Conservation (phyloP, 2,888 invertebrate genomes). For the Callyntrura guangdongensis region DNA sequence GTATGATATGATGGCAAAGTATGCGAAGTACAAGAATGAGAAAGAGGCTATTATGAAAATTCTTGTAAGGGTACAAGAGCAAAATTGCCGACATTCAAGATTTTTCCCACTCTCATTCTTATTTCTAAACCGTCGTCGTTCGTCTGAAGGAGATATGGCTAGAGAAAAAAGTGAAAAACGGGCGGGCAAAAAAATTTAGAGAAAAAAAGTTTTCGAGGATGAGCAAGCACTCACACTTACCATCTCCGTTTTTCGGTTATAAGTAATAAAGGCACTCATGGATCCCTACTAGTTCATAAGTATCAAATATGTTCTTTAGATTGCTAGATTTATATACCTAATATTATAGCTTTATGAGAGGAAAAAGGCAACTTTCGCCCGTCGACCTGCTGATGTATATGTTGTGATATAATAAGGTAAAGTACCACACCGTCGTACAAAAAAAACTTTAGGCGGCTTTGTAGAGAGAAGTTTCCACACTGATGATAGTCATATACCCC, state of each 20-base stretch:
- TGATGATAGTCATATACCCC: conserved; percentile 69
- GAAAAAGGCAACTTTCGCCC: conserved; percentile 60
- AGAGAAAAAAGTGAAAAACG: conserved; percentile 68
- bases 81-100: conserved; percentile 64
- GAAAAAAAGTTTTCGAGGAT: conserved; percentile 52
- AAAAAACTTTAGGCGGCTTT: conserved; percentile 2
- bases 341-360: conserved; percentile 49
- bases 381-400: conserved; percentile 55
- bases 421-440: conserved; percentile 2
- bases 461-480: background rate
- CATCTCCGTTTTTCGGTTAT: conserved; percentile 57
- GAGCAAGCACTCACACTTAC: conserved; percentile 43
- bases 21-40: conserved; percentile 71
- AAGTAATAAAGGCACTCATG: conserved; percentile 54
- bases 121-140: background rate
- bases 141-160: conserved; percentile 54
- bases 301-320: conserved; percentile 43
- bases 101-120: conserved; percentile 49
- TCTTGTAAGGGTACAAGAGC: conserved; percentile 70
- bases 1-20: conserved; percentile 73
- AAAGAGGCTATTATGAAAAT: conserved; percentile 75
- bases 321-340: conserved; percentile 34
- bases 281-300: conserved; percentile 38
- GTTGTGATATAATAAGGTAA: conserved; percentile 61
- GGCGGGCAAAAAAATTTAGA: conserved; percentile 65